A percentile compares a stretch with the other conserved stretches of the same genome.
phyloP scores from a whole-genome alignment of 2,888 invertebrate genomes.

The Sarcophaga rosellei region DNA sequence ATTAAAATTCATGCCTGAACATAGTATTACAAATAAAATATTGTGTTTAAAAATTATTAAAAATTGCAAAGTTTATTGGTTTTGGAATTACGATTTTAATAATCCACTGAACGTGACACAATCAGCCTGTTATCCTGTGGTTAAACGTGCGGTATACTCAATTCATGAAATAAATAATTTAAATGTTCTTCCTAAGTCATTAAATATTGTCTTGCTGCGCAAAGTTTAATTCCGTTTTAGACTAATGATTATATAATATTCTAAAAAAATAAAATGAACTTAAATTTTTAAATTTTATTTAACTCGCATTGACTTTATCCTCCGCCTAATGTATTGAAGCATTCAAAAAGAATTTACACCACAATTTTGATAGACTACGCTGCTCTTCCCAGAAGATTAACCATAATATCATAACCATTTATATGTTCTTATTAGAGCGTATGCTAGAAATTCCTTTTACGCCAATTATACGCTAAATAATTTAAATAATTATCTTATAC shows the following conservation, averaged over 20 bases:
- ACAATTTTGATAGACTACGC: slow-evolving; percentile 16
- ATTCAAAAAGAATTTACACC: slow-evolving; percentile 31
- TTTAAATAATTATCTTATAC: slow-evolving; percentile 74
- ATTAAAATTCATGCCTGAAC: no score
- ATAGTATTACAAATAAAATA: no score
- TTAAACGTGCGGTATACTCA: slow-evolving; percentile 44
- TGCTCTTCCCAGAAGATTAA: slow-evolving; percentile 21
- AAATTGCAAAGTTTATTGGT: background rate
- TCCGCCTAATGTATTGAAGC: background rate
- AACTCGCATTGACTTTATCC: background rate
- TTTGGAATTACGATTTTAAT: background rate
- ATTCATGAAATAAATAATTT: slow-evolving; percentile 21
- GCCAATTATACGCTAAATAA: slow-evolving; percentile 76
- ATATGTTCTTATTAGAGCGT: slow-evolving; percentile 26
- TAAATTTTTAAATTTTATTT: no score
- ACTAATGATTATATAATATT: no score
- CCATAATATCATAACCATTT: background rate
- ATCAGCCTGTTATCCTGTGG: slow-evolving; percentile 46
- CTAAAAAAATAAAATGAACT: no score
- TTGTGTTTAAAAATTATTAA: no score
- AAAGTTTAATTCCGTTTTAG: no score
- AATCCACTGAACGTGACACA: slow-evolving; percentile 43
- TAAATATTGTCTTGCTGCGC: slow-evolving; percentile 62
- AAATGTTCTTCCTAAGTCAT: slow-evolving; percentile 29
- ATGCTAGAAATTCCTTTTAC: slow-evolving; percentile 70